Base-by-base conservation (phyloP, 2,797 vertebrate species). In the Jordanella pulchra region DNA sequence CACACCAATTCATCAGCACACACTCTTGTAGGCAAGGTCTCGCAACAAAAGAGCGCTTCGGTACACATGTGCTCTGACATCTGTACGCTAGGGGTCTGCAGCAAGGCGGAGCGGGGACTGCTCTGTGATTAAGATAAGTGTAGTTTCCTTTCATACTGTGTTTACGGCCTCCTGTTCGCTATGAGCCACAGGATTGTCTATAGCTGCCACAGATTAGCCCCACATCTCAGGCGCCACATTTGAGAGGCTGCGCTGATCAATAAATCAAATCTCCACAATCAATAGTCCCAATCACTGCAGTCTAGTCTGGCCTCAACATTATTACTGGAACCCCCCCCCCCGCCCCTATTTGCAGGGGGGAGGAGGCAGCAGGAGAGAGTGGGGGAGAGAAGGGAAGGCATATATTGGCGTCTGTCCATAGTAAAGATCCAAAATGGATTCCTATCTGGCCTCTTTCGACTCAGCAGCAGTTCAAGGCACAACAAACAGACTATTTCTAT, bases 261-360 rank as follows among this genome's bases (percentile, higher is more conserved):
- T 99, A 98, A 98, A 99, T 99, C 97, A 98, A 99, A 98, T 96
- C 95, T 94, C 89, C 92, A 93, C 95, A 95, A 98, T 99, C 98
- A 96, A 98, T 98, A 91, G 94, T 58, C 91, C 96, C 95, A 95
- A 97, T 97, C 95, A 95, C 95, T 93, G 95, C 91, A 96, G 97
- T 97, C 96, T 96, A 93, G 97, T 96, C 96, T 96, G 96, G 96
- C 94, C 95, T 91, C 94, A 93, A 95, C 96, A 96, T 97, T 97
- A 97, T 96, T 95, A 92, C 96, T 95, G 95, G 96, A 95, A 96
- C 47, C 45, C n/a, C 60, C 71, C 58, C 74, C 64, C 63, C 73
- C 35, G 5, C 35, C n/a, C 72, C 39, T 72, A 71, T 66, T 72
- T 73, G 60, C 67, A 56, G 63, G 51, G 75, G 72, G 70, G 60